Evolutionary conservation across 2,888 invertebrate species (phyloP), one percentile per base, ranked within the genome.

Genomic region (Hesperia comma): DNA sequence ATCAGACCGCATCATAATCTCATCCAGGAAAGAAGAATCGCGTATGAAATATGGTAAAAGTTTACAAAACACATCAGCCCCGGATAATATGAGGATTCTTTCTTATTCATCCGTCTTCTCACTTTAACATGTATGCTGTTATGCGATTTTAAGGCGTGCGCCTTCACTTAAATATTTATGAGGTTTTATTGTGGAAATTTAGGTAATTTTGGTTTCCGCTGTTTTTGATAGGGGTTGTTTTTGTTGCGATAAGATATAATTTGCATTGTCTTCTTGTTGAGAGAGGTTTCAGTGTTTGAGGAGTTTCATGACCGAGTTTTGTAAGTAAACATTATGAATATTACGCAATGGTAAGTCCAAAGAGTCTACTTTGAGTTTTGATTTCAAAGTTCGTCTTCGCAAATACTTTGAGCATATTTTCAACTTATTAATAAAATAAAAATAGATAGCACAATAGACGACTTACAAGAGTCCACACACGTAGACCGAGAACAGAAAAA

Each of bases 61-160:
- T 84, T 77, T 69, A 70, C 74, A 75, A 79, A 79, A 81, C 77
- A 79, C 78, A 83, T 79, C 79, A 78, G 71, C 69, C 68, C 71
- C 68, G 71, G 76, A 78, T 78, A 72, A 75, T 76, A 74, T 70
- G 71, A 68, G 67, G 66, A 66, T 66, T 66, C 60, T 54, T 66
- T 66, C 66, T 66, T 66, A 66, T 66, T 66, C 60, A 66, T 66
- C 60, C 54, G 43, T 56, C 60, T 66, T 53, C 54, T 53, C 54
- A 53, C 54, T 60, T 60, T 58, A 17, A 60, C 66, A 46, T 60
- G 66, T 46, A 64, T 77, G 71, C 72, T 74, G 69, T 74, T 77
- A 14, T 43, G 64, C 40, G 46, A 63, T 60, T 63, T 62, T 63
- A 54, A 58, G 58, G 66, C 46, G 54, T 49, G 37, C 58, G 51